Base-by-base conservation (phyloP, 1,140 invertebrate species). In the Varroa destructor region DNA sequence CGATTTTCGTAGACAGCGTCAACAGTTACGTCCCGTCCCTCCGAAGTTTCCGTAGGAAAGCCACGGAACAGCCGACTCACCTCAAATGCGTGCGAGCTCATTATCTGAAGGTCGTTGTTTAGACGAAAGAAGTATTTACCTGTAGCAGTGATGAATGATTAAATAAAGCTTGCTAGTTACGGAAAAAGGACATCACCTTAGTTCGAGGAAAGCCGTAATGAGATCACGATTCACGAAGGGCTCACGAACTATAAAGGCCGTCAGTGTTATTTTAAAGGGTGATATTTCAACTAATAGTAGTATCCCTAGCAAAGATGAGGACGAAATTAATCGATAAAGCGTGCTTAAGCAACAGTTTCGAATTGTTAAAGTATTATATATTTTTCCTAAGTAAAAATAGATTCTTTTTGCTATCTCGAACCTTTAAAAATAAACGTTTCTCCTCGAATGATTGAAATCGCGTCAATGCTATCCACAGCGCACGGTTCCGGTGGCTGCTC, bases 341-440 rank as follows among this genome's bases (percentile, higher is more conserved):
- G 25, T 25, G 25, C 25, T 25, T 25, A 25, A 25, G 25, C 25
- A 25, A 25, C 25, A 25, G 25, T 25, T 25, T 25, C 25, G 25
- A 25, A 25, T 25, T 25, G 25, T 25, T 25, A 25, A 25, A 25
- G 25, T 25, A 25, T 25, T 25, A 25, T 25, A 25, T 25, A 25
- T 25, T 25, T 25, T 25, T 25, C 25, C 25, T 25, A 25, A 25
- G 25, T 25, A 25, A 25, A 25, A 25, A 25, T 25, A 25, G 8
- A 51, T 51, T 8, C 46, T 5, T 51, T 51, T 8, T 3, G 46
- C 8, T 78, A 74, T 75, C 82, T 81, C 72, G 78, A 78, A 67
- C 78, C 81, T 76, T 81, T 83, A 74, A 84, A 84, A 6, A 82
- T 76, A 74, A 81, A 83, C 6, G 82, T 76, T 74, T 83, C 81